Evolutionary conservation across 2,888 invertebrate species (phyloP).

Genomic region (Mellilla xanthometata): DNA sequence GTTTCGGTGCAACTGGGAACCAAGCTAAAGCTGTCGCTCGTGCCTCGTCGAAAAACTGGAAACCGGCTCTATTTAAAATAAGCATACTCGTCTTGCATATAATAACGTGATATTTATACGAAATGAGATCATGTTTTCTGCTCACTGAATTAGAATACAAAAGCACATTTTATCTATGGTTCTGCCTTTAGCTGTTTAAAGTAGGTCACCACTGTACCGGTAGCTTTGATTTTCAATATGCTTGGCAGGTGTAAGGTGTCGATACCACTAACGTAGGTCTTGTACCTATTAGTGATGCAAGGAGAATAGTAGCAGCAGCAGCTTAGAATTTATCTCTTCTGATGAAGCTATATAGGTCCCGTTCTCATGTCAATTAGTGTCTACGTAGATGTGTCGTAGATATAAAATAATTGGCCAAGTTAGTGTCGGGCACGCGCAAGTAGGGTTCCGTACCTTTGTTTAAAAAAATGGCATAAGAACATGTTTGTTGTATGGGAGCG

Average conservation of each 20-base stretch:
- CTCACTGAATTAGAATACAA: slow-evolving; percentile 51
- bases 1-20: neutral
- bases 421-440: too few species aligned
- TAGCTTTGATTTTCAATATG: slow-evolving; percentile 32
- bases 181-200: slow-evolving; percentile 37
- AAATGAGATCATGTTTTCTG: slow-evolving; percentile 48
- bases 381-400: too few species aligned
- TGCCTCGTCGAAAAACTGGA: neutral
- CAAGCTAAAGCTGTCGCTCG: neutral
- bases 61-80: slow-evolving; percentile 15
- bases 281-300: neutral
- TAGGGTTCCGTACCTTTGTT: too few species aligned
- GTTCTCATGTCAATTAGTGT: too few species aligned
- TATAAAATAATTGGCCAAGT: too few species aligned
- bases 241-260: slow-evolving; percentile 13
- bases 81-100: slow-evolving; percentile 17
- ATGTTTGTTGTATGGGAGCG: too few species aligned
- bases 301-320: too few species aligned
- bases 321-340: too few species aligned
- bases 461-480: too few species aligned
- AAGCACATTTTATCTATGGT: slow-evolving; percentile 38
- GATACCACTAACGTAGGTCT: neutral
- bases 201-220: slow-evolving; percentile 37
- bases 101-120: slow-evolving; percentile 28
- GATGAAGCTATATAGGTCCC: too few species aligned